Conservation (phyloP, 2,113 vertebrate genomes). For the Leucosticte australis region DNA sequence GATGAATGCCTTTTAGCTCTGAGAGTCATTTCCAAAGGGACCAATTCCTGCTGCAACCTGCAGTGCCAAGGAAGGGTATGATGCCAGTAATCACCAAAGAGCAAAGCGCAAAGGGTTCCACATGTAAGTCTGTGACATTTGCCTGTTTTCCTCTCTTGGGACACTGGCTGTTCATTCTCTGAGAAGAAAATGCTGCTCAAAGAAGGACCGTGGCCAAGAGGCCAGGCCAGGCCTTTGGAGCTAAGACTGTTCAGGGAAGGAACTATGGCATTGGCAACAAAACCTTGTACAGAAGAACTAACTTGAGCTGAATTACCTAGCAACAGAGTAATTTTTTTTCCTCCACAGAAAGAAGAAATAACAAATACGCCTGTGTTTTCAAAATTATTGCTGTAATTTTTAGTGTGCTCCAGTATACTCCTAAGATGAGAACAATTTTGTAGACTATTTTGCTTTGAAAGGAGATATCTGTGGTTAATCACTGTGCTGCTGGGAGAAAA, state of each 20-base stretch:
- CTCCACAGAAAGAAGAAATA: not conserved
- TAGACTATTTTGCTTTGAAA: not conserved
- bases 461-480: not conserved
- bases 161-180: rapidly evolving
- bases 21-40: not conserved
- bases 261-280: not conserved
- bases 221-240: not conserved
- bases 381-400: not conserved
- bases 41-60: not conserved
- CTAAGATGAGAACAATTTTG: not conserved
- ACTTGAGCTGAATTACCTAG: not conserved
- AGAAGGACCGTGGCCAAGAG: not conserved
- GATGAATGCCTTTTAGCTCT: rapidly evolving
- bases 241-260: not conserved
- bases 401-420: not conserved
- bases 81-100: not conserved
- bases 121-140: rapidly evolving
- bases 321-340: not conserved
- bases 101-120: not conserved
- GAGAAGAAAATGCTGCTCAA: not conserved
- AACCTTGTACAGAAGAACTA: not conserved
- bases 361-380: not conserved
- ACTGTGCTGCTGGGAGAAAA: not conserved
- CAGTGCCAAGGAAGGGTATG: not conserved
- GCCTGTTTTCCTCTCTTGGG: not conserved